These are phyloP conservation scores for Plectus sambesii DNA, from an alignment of 1,140 invertebrate species.

Conservation along the genomic window DNA sequence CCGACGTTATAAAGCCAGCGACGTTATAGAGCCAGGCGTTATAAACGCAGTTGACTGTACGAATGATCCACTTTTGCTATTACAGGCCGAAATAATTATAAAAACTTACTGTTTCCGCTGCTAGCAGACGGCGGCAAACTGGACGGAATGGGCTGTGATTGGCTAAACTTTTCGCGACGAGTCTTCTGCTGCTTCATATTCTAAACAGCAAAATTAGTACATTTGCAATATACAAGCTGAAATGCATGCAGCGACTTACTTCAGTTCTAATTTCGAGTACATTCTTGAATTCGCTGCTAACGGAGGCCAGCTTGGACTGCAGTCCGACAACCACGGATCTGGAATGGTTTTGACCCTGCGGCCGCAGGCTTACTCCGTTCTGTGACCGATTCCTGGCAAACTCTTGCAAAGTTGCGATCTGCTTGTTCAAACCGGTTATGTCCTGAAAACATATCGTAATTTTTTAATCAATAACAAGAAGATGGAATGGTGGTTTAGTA, in stretches of 20 bases:
- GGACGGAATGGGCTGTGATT: slow-evolving; percentile 28
- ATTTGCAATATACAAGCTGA: neutral
- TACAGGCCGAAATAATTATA: too few species aligned
- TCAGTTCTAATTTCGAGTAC: slow-evolving; percentile 77
- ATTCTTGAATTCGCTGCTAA: slow-evolving; percentile 92
- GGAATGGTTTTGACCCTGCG: slow-evolving; percentile 66
- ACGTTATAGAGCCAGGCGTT: too few species aligned
- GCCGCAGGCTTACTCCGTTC: slow-evolving; percentile 20
- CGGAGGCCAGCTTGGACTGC: slow-evolving; percentile 85
- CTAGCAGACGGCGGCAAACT: slow-evolving; percentile 36
- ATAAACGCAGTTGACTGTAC: too few species aligned
- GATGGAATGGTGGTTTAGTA: too few species aligned
- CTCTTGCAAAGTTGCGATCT: slow-evolving; percentile 64
- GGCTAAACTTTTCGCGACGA: slow-evolving; percentile 73
- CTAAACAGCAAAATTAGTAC: slow-evolving; percentile 50
- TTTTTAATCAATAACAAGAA: too few species aligned
- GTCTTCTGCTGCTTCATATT: slow-evolving; percentile 90
- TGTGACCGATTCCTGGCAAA: slow-evolving; percentile 52
- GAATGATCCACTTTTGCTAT: too few species aligned
- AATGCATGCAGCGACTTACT: slow-evolving; percentile 48
- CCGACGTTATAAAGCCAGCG: too few species aligned
- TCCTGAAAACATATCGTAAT: too few species aligned
- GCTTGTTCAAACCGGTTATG: slow-evolving; percentile 80
- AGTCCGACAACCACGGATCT: slow-evolving; percentile 83
- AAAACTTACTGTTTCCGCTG: slow-evolving; percentile 30